Base-by-base conservation (phyloP, 2,113 vertebrate genomes). In the Scophthalmus maximus region DNA sequence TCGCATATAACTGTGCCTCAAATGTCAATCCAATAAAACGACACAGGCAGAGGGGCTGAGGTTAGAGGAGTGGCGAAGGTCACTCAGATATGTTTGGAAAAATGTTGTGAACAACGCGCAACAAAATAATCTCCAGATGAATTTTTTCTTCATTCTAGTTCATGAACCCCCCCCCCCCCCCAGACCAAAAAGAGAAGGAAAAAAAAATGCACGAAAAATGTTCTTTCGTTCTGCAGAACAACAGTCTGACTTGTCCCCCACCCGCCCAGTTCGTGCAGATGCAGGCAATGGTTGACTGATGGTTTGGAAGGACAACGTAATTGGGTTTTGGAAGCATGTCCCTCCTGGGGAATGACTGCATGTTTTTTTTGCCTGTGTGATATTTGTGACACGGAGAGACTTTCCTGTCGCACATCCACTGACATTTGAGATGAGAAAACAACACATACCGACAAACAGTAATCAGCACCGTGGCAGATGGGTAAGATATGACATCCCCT, bases 231-330 rank as follows among this genome's bases (percentile, higher is more conserved):
- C 40, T 52, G 57, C 49, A 63, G 82, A 84, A 89, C 84, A 83
- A 79, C 68, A 66, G 36, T 10, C 38, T 15, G 30, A 61, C 57
- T 82, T 86, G 75, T 81, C 76, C 40, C 52, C 36, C 20, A n/a
- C n/a, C n/a, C n/a, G n/a, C n/a, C n/a, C 40, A 38, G 55, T 77
- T 66, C 3, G 47, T 74, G 68, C 75, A 70, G 79, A 83, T 62
- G 69, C 84, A 81, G 42, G 68, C 82, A 40, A 58, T 53, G 73
- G 46, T 77, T 88, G 87, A 87, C 71, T 87, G 85, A 76, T 87
- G 83, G 67, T 81, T 87, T 71, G 56, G 76, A 83, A 77, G 85
- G 80, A 83, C 77, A 78, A 40, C 87, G 78, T 89, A 82, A 91
- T 83, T 82, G 77, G 77, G 70, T 87, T 89, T 75, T 73, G 70